These are phyloP conservation scores for Galeopterus variegatus DNA, from an alignment of 2,113 vertebrate genomes.

Conservation along the genomic window DNA sequence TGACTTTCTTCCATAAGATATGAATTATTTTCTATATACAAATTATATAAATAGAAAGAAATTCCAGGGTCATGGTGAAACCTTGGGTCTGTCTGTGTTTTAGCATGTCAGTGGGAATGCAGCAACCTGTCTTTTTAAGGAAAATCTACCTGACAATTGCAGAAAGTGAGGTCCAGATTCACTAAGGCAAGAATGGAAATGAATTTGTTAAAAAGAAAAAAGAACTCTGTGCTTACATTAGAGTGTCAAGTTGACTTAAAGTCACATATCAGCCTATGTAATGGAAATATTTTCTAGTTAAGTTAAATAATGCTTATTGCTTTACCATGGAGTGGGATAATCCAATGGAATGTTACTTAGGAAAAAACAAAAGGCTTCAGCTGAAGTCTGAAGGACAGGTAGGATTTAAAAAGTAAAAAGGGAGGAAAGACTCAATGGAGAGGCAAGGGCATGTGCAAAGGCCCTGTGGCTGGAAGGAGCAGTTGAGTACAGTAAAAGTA, in stretches of 20 bases:
- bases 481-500: neutral
- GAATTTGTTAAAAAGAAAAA: neutral
- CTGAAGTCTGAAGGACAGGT: neutral
- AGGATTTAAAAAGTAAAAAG: neutral
- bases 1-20: neutral
- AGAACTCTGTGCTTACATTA: neutral
- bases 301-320: neutral
- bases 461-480: neutral
- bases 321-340: neutral
- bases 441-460: neutral
- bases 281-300: constrained; percentile 8
- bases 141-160: neutral
- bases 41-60: neutral
- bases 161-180: neutral
- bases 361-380: neutral
- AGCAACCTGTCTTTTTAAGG: neutral
- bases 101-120: neutral
- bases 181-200: neutral
- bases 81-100: neutral
- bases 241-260: neutral
- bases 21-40: neutral
- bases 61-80: neutral
- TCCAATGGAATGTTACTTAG: neutral
- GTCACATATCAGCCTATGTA: neutral
- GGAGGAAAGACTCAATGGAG: neutral